Percentiles rank a stretch among this genome's conserved stretches.
Conservation (phyloP, 2,113 vertebrate genomes). For the Syngnathoides biaculeatus region DNA sequence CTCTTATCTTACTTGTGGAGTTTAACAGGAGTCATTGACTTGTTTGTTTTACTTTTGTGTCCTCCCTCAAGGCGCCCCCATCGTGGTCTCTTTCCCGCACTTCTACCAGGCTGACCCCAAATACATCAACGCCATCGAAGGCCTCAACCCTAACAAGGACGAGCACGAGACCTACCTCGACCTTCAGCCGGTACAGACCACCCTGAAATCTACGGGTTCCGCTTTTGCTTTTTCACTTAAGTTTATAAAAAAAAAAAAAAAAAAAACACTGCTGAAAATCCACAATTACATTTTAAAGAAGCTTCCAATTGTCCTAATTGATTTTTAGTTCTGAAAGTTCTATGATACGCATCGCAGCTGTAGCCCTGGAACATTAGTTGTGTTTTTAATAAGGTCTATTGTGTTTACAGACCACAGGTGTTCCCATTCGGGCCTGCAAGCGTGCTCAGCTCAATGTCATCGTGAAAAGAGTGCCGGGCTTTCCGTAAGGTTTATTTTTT, state of each 20-base stretch:
- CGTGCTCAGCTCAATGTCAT: constrained; percentile 77
- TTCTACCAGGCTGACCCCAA: constrained; percentile 88
- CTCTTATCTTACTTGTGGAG: background rate
- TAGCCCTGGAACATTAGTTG: background rate
- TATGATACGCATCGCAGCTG: too few species aligned
- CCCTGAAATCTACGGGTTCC: background rate
- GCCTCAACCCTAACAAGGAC: constrained; percentile 86
- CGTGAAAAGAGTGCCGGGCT: constrained; percentile 69
- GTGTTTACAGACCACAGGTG: constrained; percentile 65
- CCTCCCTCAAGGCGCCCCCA: constrained; percentile 83
- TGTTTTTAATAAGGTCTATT: background rate
- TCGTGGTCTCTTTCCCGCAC: constrained; percentile 93
- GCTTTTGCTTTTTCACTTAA: too few species aligned
- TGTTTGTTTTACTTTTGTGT: background rate
- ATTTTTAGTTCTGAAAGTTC: too few species aligned
- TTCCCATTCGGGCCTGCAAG: constrained; percentile 77
- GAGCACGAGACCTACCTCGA: constrained; percentile 92
- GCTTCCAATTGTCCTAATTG: too few species aligned
- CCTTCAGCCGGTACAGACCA: constrained; percentile 83
- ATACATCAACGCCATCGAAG: constrained; percentile 81
- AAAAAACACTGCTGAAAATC: too few species aligned
- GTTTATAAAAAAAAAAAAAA: too few species aligned
- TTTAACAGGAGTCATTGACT: constrained; percentile 7
- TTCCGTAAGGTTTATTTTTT: constrained; percentile 69
- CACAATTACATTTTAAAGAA: too few species aligned